Percentiles rank a stretch among this genome's conserved stretches.
Conservation (phyloP, 2,888 invertebrate genomes). For the Ornithoptera priamus region DNA sequence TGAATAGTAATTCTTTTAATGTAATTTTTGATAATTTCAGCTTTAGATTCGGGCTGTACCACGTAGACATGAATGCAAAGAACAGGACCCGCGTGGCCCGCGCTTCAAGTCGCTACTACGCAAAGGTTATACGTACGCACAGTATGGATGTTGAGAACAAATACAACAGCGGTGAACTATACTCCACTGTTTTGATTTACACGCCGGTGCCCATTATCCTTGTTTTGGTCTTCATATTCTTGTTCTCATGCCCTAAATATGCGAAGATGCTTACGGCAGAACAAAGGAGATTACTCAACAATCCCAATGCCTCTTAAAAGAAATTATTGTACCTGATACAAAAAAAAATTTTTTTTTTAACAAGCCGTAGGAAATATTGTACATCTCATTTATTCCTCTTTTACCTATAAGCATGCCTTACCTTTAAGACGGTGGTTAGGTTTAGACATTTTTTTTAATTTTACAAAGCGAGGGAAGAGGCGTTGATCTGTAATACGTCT, state of each 20-base stretch:
- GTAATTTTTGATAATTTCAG: slow-evolving; percentile 33
- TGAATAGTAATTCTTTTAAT: not conserved
- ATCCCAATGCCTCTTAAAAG: not conserved
- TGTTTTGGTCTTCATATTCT: not conserved
- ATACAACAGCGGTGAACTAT: slow-evolving; percentile 25
- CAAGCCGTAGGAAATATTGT: too few species aligned
- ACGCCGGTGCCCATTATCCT: slow-evolving; percentile 1
- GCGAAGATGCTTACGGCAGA: not conserved
- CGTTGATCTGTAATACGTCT: too few species aligned
- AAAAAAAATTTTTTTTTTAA: too few species aligned
- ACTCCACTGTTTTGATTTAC: slow-evolving; percentile 6
- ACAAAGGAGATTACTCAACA: not conserved
- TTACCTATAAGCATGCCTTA: too few species aligned
- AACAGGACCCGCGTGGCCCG: slow-evolving; percentile 36
- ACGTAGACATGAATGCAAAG: slow-evolving; percentile 38
- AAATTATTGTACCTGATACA: too few species aligned
- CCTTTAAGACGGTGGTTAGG: too few species aligned
- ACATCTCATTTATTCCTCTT: too few species aligned
- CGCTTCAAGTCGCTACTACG: slow-evolving; percentile 52
- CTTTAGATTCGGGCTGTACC: slow-evolving; percentile 41
- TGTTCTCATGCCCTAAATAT: not conserved
- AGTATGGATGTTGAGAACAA: slow-evolving; percentile 32
- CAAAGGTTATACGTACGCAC: slow-evolving; percentile 37
- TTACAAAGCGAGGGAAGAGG: too few species aligned
- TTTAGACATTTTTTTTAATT: too few species aligned